phyloP scores from a whole-genome alignment of 2,888 invertebrate genomes.

The Lamproptera curius region DNA sequence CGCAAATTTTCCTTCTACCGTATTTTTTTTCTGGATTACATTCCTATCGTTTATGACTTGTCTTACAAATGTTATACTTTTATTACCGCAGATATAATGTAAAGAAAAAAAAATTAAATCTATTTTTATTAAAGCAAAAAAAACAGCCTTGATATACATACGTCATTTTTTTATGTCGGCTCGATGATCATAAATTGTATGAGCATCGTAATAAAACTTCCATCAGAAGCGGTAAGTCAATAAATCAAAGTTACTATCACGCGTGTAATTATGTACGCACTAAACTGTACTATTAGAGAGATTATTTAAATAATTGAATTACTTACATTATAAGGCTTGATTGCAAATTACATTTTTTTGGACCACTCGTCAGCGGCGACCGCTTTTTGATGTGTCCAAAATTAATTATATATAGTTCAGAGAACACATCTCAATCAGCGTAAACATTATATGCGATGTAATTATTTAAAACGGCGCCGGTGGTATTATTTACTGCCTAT shows the following conservation, averaged over 20 bases:
- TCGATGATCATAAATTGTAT: slow-evolving; percentile 16
- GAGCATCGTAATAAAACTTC: slow-evolving; percentile 7
- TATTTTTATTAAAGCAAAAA: not conserved
- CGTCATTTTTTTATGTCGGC: slow-evolving; percentile 3
- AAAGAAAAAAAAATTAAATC: not conserved
- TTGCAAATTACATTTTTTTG: slow-evolving; percentile 1
- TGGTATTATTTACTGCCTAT: no score
- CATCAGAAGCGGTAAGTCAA: slow-evolving; percentile 7
- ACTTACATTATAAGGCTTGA: slow-evolving; percentile 3
- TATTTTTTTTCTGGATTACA: no score
- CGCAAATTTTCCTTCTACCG: no score
- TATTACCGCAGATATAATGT: not conserved
- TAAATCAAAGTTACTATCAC: slow-evolving; percentile 18
- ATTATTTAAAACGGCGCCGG: no score
- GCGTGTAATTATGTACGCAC: slow-evolving; percentile 11
- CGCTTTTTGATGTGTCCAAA: no score
- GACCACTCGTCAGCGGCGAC: not conserved
- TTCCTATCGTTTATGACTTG: not conserved
- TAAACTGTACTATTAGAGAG: slow-evolving; percentile 16
- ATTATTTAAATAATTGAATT: slow-evolving; percentile 18
- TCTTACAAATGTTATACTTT: not conserved
- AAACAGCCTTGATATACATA: slow-evolving; percentile 13
- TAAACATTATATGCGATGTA: no score
- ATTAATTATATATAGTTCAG: no score
- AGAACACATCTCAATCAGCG: no score